A percentile compares a stretch with the other conserved stretches of the same genome.
Evolutionary conservation across 2,797 vertebrate species (phyloP).

Genomic region (Austrolebias charrua): DNA sequence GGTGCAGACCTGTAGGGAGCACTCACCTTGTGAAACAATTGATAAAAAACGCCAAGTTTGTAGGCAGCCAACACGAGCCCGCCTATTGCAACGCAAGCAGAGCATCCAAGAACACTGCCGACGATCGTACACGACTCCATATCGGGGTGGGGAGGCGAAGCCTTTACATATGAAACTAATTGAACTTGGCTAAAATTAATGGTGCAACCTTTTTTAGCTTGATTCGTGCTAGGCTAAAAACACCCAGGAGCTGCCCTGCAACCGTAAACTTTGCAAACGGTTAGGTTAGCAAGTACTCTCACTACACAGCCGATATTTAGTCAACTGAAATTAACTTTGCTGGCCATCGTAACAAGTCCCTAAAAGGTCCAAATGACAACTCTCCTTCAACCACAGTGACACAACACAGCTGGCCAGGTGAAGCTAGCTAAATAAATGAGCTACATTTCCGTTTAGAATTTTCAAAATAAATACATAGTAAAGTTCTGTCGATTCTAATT

Average conservation of each 20-base stretch:
- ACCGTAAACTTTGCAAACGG: conserved; percentile 10
- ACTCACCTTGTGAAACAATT: conserved; percentile 86
- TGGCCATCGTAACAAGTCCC: background rate
- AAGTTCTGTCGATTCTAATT: fast-evolving
- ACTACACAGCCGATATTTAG: background rate
- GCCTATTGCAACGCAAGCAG: conserved; percentile 38
- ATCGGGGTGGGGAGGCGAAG: background rate
- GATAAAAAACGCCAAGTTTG: conserved; percentile 86
- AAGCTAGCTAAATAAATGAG: background rate
- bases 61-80: conserved; percentile 71
- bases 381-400: conserved; percentile 30
- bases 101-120: conserved; percentile 47
- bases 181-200: conserved; percentile 16
- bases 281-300: background rate
- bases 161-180: conserved; percentile 8
- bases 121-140: conserved; percentile 56
- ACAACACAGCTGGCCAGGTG: conserved; percentile 5
- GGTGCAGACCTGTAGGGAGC: background rate
- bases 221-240: conserved; percentile 56
- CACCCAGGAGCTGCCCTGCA: conserved; percentile 12
- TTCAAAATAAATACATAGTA: conserved; percentile 39
- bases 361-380: conserved; percentile 32
- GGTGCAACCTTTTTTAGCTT: conserved; percentile 10
- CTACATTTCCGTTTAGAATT: background rate
- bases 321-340: background rate